A percentile compares a stretch with the other conserved stretches of the same genome.
phyloP scores from a whole-genome alignment of 1,140 invertebrate species.

The Archivesica marissinica region DNA sequence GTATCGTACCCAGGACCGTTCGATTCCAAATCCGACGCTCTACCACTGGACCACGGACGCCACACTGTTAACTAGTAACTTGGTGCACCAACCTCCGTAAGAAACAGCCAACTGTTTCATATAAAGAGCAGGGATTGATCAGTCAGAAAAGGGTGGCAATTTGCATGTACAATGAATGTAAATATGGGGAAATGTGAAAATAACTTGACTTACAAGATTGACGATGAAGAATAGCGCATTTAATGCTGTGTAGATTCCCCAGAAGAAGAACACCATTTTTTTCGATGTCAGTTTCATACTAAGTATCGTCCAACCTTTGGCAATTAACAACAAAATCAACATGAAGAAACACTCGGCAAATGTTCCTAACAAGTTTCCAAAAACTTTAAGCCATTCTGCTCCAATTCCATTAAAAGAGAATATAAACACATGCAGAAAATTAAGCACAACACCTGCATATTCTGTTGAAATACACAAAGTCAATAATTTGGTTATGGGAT shows the following conservation, averaged over 20 bases:
- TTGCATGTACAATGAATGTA: too few relatives aligned
- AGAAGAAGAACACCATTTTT: slow-evolving; percentile 94
- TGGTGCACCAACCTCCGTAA: too few relatives aligned
- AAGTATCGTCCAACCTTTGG: slow-evolving; percentile 99
- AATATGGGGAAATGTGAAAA: neutral
- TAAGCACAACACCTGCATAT: slow-evolving; percentile 92
- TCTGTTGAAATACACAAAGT: slow-evolving; percentile 94
- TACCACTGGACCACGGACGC: too few relatives aligned
- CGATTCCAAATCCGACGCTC: too few relatives aligned
- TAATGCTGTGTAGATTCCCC: slow-evolving; percentile 95
- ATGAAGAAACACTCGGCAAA: slow-evolving; percentile 96
- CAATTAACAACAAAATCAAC: slow-evolving; percentile 95
- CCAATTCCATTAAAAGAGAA: slow-evolving; percentile 96
- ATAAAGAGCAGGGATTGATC: neutral
- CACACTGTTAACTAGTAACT: too few relatives aligned
- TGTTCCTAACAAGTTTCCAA: slow-evolving; percentile 96
- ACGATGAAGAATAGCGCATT: slow-evolving; percentile 97
- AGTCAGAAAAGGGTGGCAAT: neutral
- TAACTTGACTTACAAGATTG: slow-evolving; percentile 92
- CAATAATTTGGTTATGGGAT: slow-evolving; percentile 96
- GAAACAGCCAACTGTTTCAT: too few relatives aligned
- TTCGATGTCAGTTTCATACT: slow-evolving; percentile 93
- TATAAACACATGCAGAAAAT: slow-evolving; percentile 94
- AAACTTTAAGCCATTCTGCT: slow-evolving; percentile 90
- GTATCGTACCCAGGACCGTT: too few relatives aligned